Base-by-base conservation (phyloP, 1,140 invertebrate genomes). In the Achroia grisella region DNA sequence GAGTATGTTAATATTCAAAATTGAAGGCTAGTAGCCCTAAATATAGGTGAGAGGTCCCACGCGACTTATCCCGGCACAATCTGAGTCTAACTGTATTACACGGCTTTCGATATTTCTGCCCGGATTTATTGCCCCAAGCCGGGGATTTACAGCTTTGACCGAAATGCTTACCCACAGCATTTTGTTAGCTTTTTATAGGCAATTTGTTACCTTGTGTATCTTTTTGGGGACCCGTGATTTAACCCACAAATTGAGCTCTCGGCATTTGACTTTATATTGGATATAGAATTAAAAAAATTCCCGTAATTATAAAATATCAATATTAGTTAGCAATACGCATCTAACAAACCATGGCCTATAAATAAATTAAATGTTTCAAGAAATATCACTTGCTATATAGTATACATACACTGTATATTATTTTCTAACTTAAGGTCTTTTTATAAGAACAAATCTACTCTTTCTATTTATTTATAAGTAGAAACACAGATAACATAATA, bases 161-260 rank as follows among this genome's bases (percentile, higher is more conserved):
- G 65, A 64, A 72, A 76, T 71, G 63, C 66, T 71, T 72, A 76
- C 71, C 72, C 68, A 64, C 58, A 66, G 50, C 63, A 69, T 74
- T 78, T 74, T 71, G 72, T 74, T 76, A 74, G 68, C 66, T 74
- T 79, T 79, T 79, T 79, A 79, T 76, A 71, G 75, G 59, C 71
- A 76, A 70, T 79, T 79, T 71, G 64, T 72, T 74, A 73, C 70
- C 68, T 70, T 65, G 61, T 74, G 62, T 78, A 70, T 78, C 66
- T 74, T 62, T 31, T 69, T 63, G 58, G 53, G 57, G 53, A 67
- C 64, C 54, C 55, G 59, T 63, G 57, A 63, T 73, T 62, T 59
- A 48, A 46, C 48, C 52, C 57, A 45, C 57, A 62, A 70, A 77
- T 73, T 61, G 65, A 57, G 53, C 63, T 60, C 57, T 72, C 70